Percentiles rank a stretch among this genome's conserved stretches.
Evolutionary conservation across 2,113 vertebrate genomes (phyloP).

Genomic region (Takifugu flavidus): DNA sequence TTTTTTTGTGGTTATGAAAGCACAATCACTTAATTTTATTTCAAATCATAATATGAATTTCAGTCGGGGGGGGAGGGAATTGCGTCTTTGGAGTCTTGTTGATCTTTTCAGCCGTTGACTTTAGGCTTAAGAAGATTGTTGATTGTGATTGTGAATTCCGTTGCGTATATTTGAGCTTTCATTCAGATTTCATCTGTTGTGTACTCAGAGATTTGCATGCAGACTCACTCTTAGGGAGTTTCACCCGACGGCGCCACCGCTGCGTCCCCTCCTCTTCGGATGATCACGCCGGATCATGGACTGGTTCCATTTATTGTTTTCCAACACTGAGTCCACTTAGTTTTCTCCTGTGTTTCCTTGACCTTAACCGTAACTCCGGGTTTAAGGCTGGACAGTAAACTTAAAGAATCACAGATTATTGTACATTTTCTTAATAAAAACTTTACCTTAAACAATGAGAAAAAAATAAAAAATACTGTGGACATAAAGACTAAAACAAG

Average conservation of each 20-base stretch:
- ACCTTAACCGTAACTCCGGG: constrained; percentile 32
- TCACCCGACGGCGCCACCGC: constrained; percentile 32
- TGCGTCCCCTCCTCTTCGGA: constrained; percentile 39
- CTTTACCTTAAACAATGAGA: background rate
- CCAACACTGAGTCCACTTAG: constrained; percentile 34
- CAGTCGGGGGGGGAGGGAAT: constrained; percentile 76
- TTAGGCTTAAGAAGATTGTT: constrained; percentile 42
- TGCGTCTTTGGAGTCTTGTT: constrained; percentile 36
- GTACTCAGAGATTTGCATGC: constrained; percentile 66
- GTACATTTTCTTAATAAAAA: constrained; percentile 6
- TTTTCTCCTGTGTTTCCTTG: constrained; percentile 34
- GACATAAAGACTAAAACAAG: background rate
- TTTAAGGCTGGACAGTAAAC: constrained; percentile 37
- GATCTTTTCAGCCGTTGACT: constrained; percentile 37
- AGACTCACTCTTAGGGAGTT: constrained; percentile 47
- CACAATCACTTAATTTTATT: constrained; percentile 98
- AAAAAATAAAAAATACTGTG: background rate
- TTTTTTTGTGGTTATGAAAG: constrained; percentile 92
- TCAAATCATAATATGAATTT: constrained; percentile 88
- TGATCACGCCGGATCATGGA: constrained; percentile 41
- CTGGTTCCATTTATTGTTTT: constrained; percentile 55
- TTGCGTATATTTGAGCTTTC: constrained; percentile 61
- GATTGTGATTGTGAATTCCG: constrained; percentile 54
- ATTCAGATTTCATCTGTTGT: constrained; percentile 59
- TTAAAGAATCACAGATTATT: background rate